Base-by-base conservation (phyloP, 2,888 invertebrate genomes). In the Tetrapedia diversipes region DNA sequence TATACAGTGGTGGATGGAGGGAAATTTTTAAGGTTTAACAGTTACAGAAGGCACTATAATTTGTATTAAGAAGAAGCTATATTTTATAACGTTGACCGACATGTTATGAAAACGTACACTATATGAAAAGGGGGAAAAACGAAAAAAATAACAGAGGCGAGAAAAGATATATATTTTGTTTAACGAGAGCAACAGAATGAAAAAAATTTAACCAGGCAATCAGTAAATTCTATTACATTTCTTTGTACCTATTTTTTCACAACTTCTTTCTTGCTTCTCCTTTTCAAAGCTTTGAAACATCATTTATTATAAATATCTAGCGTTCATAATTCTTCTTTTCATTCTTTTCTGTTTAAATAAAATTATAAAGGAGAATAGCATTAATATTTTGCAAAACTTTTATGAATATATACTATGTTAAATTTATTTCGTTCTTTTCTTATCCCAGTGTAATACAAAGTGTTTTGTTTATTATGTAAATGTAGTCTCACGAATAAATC, bases 1-100 rank as follows among this genome's bases (percentile, higher is more conserved):
- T 45, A 61, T 75, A 71, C 47, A 53, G 63, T 41, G 51, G 29
- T 39, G 49, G 39, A 22, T 19, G 4, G 16, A 39, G 19, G 39
- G 16, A 29, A 16, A 53, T 64, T 41, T 41, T 10, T 1, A 16
- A 14, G 19, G 2, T 10, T 22, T 34, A 16, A 11, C 22, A 16
- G 22, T 43, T 34, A n/a, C 22, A 47, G 22, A 27, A 34, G 19
- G 11, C 27, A n/a, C 8, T 63, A 39, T 63, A 63, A 63, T 63
- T 63, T 63, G n/a, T n/a, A 51, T 27, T n/a, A 51, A 37, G 19
- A 14, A 37, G 37, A 4, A 51, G 37, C 8, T 63, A 63, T 63
- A 63, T 63, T 51, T 51, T 63, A 27, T 63, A 51, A 39, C n/a
- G 39, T 6, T 16, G n/a, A 37, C 39, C 24, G 27, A 16, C 24